Percentiles rank a stretch among this genome's conserved stretches.
Conservation (phyloP, 2,888 invertebrate species). For the Bugulina stolonifera region DNA sequence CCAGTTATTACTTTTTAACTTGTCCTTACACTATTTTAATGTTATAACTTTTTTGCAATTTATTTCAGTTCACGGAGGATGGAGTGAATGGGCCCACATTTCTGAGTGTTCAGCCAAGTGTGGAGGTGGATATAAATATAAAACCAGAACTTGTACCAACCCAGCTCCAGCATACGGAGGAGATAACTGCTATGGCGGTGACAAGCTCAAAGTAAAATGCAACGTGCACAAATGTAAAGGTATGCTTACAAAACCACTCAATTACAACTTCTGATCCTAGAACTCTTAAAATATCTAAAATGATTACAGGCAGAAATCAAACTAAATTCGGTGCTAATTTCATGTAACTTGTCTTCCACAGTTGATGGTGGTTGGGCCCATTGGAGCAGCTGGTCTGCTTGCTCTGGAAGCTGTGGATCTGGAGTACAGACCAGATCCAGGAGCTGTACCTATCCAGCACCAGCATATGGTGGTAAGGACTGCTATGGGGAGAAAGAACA, state of each 20-base stretch:
- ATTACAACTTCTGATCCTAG: too few relatives aligned
- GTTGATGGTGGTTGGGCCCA: not conserved
- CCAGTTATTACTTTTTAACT: too few relatives aligned
- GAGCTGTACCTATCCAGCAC: too few relatives aligned
- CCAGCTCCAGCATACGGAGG: conserved; percentile 43
- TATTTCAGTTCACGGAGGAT: conserved; percentile 41
- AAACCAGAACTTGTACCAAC: conserved; percentile 40
- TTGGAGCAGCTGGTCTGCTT: too few relatives aligned
- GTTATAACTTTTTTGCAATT: not conserved
- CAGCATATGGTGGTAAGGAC: too few relatives aligned
- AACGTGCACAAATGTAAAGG: not conserved
- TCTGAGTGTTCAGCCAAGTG: conserved; percentile 40
- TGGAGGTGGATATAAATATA: conserved; percentile 36
- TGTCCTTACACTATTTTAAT: too few relatives aligned
- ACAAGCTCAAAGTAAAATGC: not conserved
- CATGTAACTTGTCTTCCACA: not conserved
- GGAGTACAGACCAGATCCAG: too few relatives aligned
- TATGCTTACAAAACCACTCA: not conserved
- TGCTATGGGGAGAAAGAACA: too few relatives aligned
- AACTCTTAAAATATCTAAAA: too few relatives aligned
- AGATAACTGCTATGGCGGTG: conserved; percentile 36
- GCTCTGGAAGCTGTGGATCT: too few relatives aligned
- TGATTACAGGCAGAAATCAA: too few relatives aligned
- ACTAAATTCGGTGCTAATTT: too few relatives aligned
- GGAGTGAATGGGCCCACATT: conserved; percentile 44